Base-by-base conservation (phyloP, 2,888 invertebrate species). In the Coelopa pilipes region DNA sequence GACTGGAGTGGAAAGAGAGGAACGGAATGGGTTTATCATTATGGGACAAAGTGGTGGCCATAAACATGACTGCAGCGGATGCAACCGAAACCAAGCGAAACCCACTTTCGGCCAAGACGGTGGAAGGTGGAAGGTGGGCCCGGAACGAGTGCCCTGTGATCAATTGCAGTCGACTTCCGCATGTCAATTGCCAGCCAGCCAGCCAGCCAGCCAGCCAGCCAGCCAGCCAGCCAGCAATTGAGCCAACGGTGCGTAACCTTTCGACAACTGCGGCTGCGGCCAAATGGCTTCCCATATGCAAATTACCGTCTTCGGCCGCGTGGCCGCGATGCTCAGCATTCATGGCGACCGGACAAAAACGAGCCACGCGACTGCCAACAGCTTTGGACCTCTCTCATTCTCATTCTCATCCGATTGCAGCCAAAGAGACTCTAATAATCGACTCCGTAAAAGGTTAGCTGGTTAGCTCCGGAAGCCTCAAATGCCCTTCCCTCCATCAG, bases 21-120 rank as follows among this genome's bases (percentile, higher is more conserved):
- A n/a, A n/a, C n/a, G n/a, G n/a, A n/a, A n/a, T n/a, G 70, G 62
- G 62, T 70, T 62, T 62, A 62, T 70, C 62, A 70, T 70, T 63
- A 70, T 62, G 15, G 34, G 70, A 59, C 60, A 59, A 49, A 70
- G 70, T 70, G 59, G 47, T 19, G 53, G 17, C 59, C 57, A 50
- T 57, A 69, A 59, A 55, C 34, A 69, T 24, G 9, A 4, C 19
- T 21, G 11, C 57, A 59, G 19, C 57, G 34, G n/a, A 34, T 34
- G 34, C 34, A n/a, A n/a, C n/a, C n/a, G n/a, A n/a, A 17, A 7
- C 55, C 55, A 55, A 55, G 55, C 55, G 55, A 19, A 19, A 59
- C 57, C 57, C 19, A 21, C 7, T 7, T 34, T 4, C 7, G 34
- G 34, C 34, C 7, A 7, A 4, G 7, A 34, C 34, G 34, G 34